phyloP scores from a whole-genome alignment of 2,888 invertebrate genomes.

The Catocala fraxini region DNA sequence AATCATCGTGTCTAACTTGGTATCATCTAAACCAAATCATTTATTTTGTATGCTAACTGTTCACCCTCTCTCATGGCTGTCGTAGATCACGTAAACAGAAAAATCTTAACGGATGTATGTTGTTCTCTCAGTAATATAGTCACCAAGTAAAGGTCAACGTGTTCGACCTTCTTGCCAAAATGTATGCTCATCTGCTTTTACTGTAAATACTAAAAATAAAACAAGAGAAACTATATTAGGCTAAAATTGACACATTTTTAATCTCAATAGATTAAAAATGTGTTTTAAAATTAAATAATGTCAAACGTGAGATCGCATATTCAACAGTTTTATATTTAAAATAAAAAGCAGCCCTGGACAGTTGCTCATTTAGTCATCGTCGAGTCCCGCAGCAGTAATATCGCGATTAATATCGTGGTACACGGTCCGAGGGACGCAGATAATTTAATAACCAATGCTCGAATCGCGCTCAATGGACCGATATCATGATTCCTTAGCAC shows the following conservation, averaged over 20 bases:
- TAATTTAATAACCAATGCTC: constrained; percentile 48
- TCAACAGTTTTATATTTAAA: neutral
- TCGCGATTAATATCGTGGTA: constrained; percentile 54
- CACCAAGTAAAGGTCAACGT: too few species aligned
- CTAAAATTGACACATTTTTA: neutral
- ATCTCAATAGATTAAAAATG: too few species aligned
- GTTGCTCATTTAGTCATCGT: constrained; percentile 44
- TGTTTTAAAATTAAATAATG: neutral
- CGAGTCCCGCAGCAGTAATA: constrained; percentile 41
- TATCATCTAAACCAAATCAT: constrained; percentile 1
- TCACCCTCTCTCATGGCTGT: too few species aligned
- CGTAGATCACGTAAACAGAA: too few species aligned
- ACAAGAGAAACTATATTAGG: too few species aligned
- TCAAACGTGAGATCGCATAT: neutral
- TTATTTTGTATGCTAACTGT: neutral
- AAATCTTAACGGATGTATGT: too few species aligned
- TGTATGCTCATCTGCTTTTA: too few species aligned
- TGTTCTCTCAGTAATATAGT: too few species aligned
- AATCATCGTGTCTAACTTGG: neutral
- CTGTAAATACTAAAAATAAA: too few species aligned
- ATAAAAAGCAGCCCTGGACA: constrained; percentile 32
- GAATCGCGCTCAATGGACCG: constrained; percentile 16
- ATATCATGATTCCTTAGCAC: too few species aligned
- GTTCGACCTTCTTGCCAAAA: too few species aligned
- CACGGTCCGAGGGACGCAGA: constrained; percentile 34